Base-by-base conservation (phyloP, 2,888 invertebrate species). In the Aleiodes testaceus region DNA sequence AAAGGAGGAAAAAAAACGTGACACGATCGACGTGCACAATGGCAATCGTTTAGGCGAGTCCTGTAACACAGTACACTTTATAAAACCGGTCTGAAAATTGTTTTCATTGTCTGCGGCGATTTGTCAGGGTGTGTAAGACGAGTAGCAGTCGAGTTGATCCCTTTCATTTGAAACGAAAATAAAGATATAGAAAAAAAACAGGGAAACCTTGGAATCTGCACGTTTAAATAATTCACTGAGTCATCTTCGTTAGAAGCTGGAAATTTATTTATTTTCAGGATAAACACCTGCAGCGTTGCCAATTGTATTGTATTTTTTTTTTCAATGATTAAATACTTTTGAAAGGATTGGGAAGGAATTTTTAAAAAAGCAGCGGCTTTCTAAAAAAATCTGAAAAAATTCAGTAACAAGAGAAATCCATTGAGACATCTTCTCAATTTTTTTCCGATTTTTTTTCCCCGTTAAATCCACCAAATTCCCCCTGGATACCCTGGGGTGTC, bases 101-200 rank as follows among this genome's bases (percentile, higher is more conserved):
- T 87, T 85, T 86, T 80, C 83, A 85, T 87, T 87, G 86, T 86
- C 79, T 80, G 70, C 36, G 67, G 70, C 84, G 82, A 86, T 87
- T 87, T 86, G 85, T 84, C 84, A 83, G 80, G 86, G 82, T 83
- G 81, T 80, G 83, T 83, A 85, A 83, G 78, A 81, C 84, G 82
- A 70, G 86, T 85, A 82, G 86, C 85, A 77, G 42, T 83, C 83
- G 82, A 36, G 49, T 64, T 49, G 66, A 66, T 70, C 64, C 30
- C 26, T 44, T 42, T 64, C 36, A 36, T 63, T 64, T 44, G 3
- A 59, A 36, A 2, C 2, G 2, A 50, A 59, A 59, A 36, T 18
- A 59, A 30, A 16, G 7, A 16, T 49, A 2, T 16, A 16, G 49
- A 49, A n/a, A n/a, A 14, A 14, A 49, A 36, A 11, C 9, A 2